Base-by-base conservation (phyloP, 1,140 invertebrate species). In the Reticulitermes speratus region DNA sequence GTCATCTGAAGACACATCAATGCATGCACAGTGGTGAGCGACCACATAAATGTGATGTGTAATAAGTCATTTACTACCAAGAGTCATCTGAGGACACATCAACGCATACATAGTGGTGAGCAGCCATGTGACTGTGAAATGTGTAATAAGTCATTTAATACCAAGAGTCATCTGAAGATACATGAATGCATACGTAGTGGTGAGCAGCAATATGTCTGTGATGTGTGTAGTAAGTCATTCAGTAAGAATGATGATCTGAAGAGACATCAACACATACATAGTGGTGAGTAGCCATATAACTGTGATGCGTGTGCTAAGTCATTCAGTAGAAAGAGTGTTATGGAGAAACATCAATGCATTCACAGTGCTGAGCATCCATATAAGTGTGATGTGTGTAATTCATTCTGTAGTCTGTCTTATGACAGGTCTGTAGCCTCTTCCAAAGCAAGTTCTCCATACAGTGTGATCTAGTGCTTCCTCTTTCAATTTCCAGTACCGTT, bases 341-440 rank as follows among this genome's bases (percentile, higher is more conserved):
- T 86, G 75, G 12, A 25, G 23, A 21, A 85, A 59, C 86, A 86
- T 59, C 44, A 44, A 25, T 14, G 82, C 30, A 85, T 84, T 55
- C 86, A 86, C 45, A 86, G 83, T 12, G 86, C 83, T 9, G 86
- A n/a, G 81, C 85, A 21, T 16, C 86, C 86, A 82, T 86, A 44
- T 44, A 16, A 7, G 5, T 86, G 86, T 59, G 82, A 85, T 19
- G 38, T 86, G 32, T 86, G 86, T 44, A 52, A 44, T n/a, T n/a
- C n/a, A n/a, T n/a, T n/a, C n/a, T n/a, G n/a, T n/a, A n/a, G n/a
- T n/a, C n/a, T n/a, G n/a, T n/a, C n/a, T n/a, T n/a, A n/a, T n/a
- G n/a, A n/a, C n/a, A n/a, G n/a, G n/a, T n/a, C n/a, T n/a, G n/a
- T n/a, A n/a, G n/a, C n/a, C n/a, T n/a, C n/a, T n/a, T n/a, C n/a